Evolutionary conservation across 2,888 invertebrate species (phyloP), one percentile per base, ranked within the genome.

Genomic region (Andrena fulva): DNA sequence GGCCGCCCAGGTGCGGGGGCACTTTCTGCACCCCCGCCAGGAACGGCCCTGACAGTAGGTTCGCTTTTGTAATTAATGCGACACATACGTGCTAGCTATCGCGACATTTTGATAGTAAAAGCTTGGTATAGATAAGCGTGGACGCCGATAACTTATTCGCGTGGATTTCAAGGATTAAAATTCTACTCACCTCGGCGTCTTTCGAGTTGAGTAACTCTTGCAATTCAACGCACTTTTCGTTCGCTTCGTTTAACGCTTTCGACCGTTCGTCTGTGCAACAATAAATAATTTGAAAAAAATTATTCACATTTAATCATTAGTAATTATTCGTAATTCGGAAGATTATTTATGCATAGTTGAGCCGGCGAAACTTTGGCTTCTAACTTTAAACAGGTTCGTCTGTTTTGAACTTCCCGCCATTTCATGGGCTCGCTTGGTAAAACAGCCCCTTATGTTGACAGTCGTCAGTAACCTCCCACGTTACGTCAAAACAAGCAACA

Each of bases 401-500:
- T 4, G 10, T 8, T 68, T 75, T 16, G 24, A 83, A 87, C 68
- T 83, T 83, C 82, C 79, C 80, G 83, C 85, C 68, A 68, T 3
- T 48, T 50, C n/a, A 12, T 3, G 27, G 35, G 50, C 74, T 74
- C 87, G 54, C 72, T 89, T 85, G 93, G 76, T 92, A 93, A 91
- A 86, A 87, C 89, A 93, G 89, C 84, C 69, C 75, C 80, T 87
- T 93, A 91, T 92, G 92, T 92, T 94, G 93, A 93, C 92, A 92
- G 89, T 87, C 85, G 87, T 74, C 70, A 89, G 87, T 90, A 91
- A 92, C 87, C 85, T 89, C 84, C 73, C 50, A 69, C 2, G 60
- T 66, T 59, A 42, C 24, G 10, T 1, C 35, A 56, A 60, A 64
- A 59, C n/a, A 64, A 33, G 24, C 16, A 24, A 16, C 29, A 56